Conservation (phyloP, 2,113 vertebrate species). For the Oxyruncus cristatus region DNA sequence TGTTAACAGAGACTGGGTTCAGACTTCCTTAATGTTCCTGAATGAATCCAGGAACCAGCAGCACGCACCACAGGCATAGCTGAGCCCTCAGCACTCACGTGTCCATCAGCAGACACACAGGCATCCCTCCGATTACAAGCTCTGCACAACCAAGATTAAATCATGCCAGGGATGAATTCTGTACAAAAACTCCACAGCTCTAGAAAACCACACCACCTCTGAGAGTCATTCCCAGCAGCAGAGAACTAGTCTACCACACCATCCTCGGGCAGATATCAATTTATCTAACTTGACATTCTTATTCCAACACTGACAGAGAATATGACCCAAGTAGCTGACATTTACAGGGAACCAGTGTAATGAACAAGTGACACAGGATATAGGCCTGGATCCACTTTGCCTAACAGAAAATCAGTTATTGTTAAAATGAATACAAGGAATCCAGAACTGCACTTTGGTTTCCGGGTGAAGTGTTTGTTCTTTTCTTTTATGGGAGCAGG, state of each 20-base stretch:
- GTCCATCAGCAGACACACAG: neutral
- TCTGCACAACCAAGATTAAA: neutral
- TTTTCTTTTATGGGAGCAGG: neutral
- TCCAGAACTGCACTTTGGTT: neutral
- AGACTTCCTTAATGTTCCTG: neutral
- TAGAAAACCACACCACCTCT: neutral
- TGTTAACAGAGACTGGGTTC: neutral
- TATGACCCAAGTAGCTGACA: accelerated
- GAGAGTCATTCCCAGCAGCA: neutral
- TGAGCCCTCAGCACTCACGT: neutral
- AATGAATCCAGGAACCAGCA: neutral
- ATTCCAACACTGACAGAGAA: neutral
- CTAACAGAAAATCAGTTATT: neutral
- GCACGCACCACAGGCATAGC: neutral
- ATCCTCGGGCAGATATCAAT: neutral
- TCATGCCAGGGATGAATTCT: neutral
- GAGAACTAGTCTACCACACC: neutral
- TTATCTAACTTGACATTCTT: neutral
- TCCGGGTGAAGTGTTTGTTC: accelerated
- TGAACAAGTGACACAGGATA: neutral
- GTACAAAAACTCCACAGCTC: neutral
- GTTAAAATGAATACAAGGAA: neutral
- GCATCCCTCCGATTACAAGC: neutral
- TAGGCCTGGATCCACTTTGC: accelerated
- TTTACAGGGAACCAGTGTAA: neutral